Percentiles rank a stretch among this genome's conserved stretches.
phyloP scores from a whole-genome alignment of 2,888 invertebrate species.

The Galeruca laticollis region DNA sequence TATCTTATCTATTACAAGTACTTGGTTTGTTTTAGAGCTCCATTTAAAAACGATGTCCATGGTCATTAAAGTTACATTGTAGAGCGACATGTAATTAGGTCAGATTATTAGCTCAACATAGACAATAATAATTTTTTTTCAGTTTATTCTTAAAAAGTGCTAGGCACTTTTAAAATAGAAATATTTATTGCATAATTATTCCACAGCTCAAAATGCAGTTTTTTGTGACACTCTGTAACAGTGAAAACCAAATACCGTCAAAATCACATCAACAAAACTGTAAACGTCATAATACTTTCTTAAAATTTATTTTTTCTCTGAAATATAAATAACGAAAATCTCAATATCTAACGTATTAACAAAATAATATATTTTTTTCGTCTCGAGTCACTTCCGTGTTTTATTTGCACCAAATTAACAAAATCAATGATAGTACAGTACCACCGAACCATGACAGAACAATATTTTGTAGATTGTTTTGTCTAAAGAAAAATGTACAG shows the following conservation, averaged over 20 bases:
- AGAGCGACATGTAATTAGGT: too few species aligned
- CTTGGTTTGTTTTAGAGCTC: too few species aligned
- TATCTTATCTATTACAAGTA: too few species aligned
- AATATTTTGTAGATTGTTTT: not conserved
- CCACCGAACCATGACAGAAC: not conserved
- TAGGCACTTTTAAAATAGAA: too few species aligned
- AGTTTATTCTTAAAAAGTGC: too few species aligned
- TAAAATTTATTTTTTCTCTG: not conserved
- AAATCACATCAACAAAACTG: slow-evolving; percentile 19
- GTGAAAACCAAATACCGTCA: slow-evolving; percentile 2
- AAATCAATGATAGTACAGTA: not conserved
- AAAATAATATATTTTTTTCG: not conserved
- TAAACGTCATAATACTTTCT: slow-evolving; percentile 14
- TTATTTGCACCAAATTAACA: slow-evolving; percentile 8
- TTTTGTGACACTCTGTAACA: not conserved
- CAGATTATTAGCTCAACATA: too few species aligned
- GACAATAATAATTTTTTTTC: too few species aligned
- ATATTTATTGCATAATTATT: too few species aligned
- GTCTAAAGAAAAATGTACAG: not conserved
- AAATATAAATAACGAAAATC: slow-evolving; percentile 4
- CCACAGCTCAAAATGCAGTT: not conserved
- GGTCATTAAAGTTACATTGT: too few species aligned
- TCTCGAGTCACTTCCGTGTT: not conserved
- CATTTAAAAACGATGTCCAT: too few species aligned
- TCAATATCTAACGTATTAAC: not conserved